A percentile compares a stretch with the other conserved stretches of the same genome.
Conservation (phyloP, 2,113 vertebrate genomes). For the Cheirogaleus medius region DNA sequence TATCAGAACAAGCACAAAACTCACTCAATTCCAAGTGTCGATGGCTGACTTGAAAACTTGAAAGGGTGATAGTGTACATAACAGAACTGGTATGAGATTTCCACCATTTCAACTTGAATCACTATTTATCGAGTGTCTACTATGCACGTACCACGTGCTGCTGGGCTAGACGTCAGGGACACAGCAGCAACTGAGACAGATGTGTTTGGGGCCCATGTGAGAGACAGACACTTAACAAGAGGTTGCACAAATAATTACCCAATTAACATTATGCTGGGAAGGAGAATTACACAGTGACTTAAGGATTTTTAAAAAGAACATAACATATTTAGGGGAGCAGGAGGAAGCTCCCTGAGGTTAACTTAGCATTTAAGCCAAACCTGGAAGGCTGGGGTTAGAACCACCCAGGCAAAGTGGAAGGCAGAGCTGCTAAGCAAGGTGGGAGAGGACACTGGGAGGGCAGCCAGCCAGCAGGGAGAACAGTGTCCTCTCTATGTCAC, state of each 20-base stretch:
- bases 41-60: not conserved
- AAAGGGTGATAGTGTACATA: not conserved
- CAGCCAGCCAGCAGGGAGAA: not conserved
- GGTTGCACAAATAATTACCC: not conserved
- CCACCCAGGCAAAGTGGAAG: not conserved
- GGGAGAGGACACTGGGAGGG: not conserved
- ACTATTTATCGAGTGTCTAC: not conserved
- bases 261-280: not conserved
- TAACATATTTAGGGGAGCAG: not conserved
- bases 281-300: not conserved
- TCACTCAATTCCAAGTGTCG: not conserved
- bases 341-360: not conserved
- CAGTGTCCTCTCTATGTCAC: not conserved
- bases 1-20: not conserved
- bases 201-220: not conserved
- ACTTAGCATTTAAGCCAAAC: not conserved
- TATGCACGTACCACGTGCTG: not conserved
- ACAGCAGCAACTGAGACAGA: not conserved
- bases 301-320: not conserved
- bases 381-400: not conserved
- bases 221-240: slow-evolving; percentile 9
- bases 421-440: not conserved
- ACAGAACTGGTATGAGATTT: not conserved
- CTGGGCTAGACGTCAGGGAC: not conserved
- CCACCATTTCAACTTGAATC: not conserved